Conservation (phyloP, 2,797 vertebrate species). For the Gallinago solitaria region DNA sequence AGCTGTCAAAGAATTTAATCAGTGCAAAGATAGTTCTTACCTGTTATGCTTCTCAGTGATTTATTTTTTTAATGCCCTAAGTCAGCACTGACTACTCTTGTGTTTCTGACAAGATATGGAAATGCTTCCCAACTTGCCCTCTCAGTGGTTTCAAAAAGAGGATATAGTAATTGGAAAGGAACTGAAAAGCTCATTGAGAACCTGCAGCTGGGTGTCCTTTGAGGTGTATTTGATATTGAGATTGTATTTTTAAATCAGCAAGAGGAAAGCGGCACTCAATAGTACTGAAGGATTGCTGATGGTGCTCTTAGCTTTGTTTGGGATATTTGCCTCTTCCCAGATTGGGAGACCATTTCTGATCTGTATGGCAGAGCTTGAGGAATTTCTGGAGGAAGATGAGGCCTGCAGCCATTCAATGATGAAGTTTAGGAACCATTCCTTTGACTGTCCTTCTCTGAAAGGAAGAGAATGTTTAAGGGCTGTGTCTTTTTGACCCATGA, state of each 20-base stretch:
- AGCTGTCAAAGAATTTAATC: not conserved
- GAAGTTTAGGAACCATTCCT: not conserved
- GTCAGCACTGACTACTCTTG: not conserved
- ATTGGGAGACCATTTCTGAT: not conserved
- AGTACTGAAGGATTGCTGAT: not conserved
- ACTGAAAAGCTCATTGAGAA: not conserved
- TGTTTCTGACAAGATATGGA: not conserved
- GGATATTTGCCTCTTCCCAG: not conserved
- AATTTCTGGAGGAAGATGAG: not conserved
- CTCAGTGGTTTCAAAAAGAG: not conserved
- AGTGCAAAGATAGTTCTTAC: not conserved
- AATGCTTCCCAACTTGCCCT: not conserved
- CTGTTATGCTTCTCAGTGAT: not conserved
- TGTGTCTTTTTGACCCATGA: not conserved
- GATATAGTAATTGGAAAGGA: not conserved
- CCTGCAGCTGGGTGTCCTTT: not conserved
- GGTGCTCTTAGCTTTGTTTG: not conserved
- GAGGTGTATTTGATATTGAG: not conserved
- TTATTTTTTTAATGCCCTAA: not conserved
- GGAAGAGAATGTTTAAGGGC: not conserved
- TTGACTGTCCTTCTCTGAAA: not conserved
- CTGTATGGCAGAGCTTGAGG: not conserved
- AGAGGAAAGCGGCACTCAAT: not conserved
- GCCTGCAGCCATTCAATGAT: not conserved
- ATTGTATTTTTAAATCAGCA: not conserved